Percentiles rank a stretch among this genome's conserved stretches.
These are phyloP conservation scores for Dendrolimus kikuchii DNA, from an alignment of 1,140 invertebrate species.

Conservation along the genomic window DNA sequence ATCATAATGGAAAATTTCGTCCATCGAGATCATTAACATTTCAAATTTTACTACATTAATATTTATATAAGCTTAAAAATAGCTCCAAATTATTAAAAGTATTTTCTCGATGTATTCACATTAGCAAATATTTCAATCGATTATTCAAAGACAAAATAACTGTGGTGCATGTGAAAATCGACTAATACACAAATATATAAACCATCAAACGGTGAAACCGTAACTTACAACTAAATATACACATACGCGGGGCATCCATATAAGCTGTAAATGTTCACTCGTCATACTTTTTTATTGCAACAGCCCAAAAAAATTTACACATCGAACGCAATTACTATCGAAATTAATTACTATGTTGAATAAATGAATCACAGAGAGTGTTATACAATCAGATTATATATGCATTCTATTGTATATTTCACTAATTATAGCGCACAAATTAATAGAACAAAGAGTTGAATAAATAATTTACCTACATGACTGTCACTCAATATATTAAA, in stretches of 20 bases:
- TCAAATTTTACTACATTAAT: too few species aligned
- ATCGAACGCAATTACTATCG: constrained; percentile 19
- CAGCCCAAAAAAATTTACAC: constrained; percentile 47
- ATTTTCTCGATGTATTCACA: constrained; percentile 14
- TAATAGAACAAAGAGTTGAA: too few species aligned
- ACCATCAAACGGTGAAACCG: constrained; percentile 17
- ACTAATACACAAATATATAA: too few species aligned
- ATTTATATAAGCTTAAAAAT: too few species aligned
- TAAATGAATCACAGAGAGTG: constrained; percentile 20
- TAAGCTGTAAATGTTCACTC: constrained; percentile 35
- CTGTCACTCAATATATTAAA: too few species aligned
- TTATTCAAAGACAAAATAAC: constrained; percentile 4
- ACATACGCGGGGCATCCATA: constrained; percentile 31
- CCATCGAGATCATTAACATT: too few species aligned
- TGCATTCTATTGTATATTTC: too few species aligned
- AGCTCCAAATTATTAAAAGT: not conserved
- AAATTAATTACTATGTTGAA: constrained; percentile 17
- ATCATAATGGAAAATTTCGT: too few species aligned
- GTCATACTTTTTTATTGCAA: constrained; percentile 53
- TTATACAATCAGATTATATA: too few species aligned
- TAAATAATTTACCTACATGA: too few species aligned
- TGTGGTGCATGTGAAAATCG: too few species aligned
- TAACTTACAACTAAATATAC: constrained; percentile 30
- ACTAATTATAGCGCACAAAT: too few species aligned
- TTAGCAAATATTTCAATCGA: constrained; percentile 9